Evolutionary conservation across 2,888 invertebrate species (phyloP).

Genomic region (Lycia hirtaria): DNA sequence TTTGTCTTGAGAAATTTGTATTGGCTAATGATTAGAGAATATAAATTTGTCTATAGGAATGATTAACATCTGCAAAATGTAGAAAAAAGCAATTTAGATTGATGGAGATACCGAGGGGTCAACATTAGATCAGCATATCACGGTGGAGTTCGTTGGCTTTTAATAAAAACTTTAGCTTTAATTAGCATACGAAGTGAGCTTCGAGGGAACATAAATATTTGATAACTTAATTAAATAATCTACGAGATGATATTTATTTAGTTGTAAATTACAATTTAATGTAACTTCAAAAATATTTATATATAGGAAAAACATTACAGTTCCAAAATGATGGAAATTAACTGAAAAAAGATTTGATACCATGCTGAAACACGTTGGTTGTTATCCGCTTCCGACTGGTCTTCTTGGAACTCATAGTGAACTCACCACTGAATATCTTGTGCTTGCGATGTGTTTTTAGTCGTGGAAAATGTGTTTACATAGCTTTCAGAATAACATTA

Average conservation of each 20-base stretch:
- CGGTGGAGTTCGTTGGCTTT: slow-evolving; percentile 22
- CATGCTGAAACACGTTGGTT: too few species aligned
- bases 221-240: not conserved
- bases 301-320: too few species aligned
- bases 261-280: not conserved
- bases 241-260: not conserved
- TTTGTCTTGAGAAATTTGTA: not conserved
- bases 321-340: too few species aligned
- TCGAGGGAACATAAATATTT: not conserved
- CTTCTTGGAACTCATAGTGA: too few species aligned
- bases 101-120: slow-evolving; percentile 27
- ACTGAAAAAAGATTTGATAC: too few species aligned
- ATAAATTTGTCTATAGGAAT: slow-evolving; percentile 11
- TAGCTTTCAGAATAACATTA: too few species aligned
- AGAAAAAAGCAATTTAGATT: slow-evolving; percentile 37
- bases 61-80: slow-evolving; percentile 16
- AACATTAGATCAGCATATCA: slow-evolving; percentile 14
- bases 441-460: too few species aligned
- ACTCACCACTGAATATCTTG: too few species aligned
- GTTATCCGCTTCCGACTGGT: too few species aligned
- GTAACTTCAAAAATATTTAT: not conserved
- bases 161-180: slow-evolving; percentile 12
- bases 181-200: slow-evolving; percentile 6
- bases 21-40: not conserved
- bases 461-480: too few species aligned